Evolutionary conservation across 2,797 vertebrate species (phyloP), one percentile per base, ranked within the genome.

Genomic region (Gouania willdenowi): DNA sequence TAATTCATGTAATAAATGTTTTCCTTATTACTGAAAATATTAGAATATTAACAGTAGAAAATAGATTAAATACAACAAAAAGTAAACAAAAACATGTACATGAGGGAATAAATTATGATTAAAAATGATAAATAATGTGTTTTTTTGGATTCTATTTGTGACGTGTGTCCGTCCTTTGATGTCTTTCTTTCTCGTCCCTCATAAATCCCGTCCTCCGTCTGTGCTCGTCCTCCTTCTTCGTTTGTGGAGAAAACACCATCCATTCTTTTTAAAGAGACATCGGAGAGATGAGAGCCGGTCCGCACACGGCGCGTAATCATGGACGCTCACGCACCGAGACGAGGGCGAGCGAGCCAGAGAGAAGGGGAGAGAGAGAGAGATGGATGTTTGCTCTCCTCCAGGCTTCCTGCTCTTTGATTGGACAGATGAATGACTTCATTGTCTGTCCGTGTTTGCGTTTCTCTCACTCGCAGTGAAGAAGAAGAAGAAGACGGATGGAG

Each of bases 201-300:
- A 8, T 22, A 18, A 18, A 19, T 8, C 22, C 24, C 22, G 3
- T 8, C 9, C 7, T 7, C 6, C 18, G 19, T 42, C 43, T 25
- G 19, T 54, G 25, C 60, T 51, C 45, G 57, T 69, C 56, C 77
- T 72, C 41, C 50, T 55, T 77, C 59, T 78, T 75, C 72, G 75
- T 77, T 81, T 74, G 69, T 38, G 31, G 66, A 56, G 54, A 47
- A 70, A 70, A 56, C 77, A 72, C 76, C 66, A 82, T 82, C 77
- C 75, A 76, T 84, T 82, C 73, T 79, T 79, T 79, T 84, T 82
- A 81, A 79, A 77, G 77, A 77, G 79, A 81, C 75, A 77, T 60
- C 55, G 65, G 77, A 77, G 79, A 73, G 67, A 79, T 74, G 48
- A 59, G 72, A 75, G 19, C 18, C 19, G 18, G 19, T 18, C 19